Evolutionary conservation across 2,113 vertebrate genomes (phyloP).

Genomic region (Chloropsis cyanopogon): DNA sequence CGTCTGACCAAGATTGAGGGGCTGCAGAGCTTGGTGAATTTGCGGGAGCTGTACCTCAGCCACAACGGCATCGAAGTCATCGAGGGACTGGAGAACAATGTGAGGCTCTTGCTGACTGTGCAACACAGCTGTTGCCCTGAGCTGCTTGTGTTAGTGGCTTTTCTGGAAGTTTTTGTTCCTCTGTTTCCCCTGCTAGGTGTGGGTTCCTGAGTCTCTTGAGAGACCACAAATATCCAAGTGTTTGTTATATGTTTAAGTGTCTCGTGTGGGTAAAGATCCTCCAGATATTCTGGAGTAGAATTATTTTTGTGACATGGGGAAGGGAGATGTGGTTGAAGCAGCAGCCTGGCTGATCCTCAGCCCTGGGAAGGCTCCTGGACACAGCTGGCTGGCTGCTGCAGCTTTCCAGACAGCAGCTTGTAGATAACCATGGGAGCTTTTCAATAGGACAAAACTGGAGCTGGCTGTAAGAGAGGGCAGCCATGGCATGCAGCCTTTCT

Average conservation of each 20-base stretch:
- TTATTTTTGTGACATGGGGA: neutral
- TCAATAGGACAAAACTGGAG: neutral
- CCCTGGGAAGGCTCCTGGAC: neutral
- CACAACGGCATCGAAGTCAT: constrained; percentile 97
- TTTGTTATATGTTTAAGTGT: neutral
- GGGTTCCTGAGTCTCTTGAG: neutral
- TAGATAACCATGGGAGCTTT: neutral
- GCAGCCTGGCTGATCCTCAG: neutral
- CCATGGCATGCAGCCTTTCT: neutral
- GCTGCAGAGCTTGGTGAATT: constrained; percentile 86
- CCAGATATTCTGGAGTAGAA: neutral
- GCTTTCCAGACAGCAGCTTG: neutral
- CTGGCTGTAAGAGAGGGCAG: neutral
- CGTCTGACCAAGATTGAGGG: constrained; percentile 97
- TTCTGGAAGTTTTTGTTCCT: neutral
- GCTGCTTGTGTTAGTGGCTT: neutral
- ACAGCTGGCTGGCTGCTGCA: neutral
- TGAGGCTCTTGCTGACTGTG: constrained; percentile 47
- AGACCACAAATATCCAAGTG: neutral
- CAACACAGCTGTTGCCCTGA: neutral
- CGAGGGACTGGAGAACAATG: constrained; percentile 96
- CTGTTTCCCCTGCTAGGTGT: neutral
- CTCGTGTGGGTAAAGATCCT: neutral
- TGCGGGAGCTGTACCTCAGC: constrained; percentile 94
- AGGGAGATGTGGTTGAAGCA: neutral